Evolutionary conservation across 2,888 invertebrate species (phyloP), one percentile per base, ranked within the genome.

Genomic region (Deilephila porcellus): DNA sequence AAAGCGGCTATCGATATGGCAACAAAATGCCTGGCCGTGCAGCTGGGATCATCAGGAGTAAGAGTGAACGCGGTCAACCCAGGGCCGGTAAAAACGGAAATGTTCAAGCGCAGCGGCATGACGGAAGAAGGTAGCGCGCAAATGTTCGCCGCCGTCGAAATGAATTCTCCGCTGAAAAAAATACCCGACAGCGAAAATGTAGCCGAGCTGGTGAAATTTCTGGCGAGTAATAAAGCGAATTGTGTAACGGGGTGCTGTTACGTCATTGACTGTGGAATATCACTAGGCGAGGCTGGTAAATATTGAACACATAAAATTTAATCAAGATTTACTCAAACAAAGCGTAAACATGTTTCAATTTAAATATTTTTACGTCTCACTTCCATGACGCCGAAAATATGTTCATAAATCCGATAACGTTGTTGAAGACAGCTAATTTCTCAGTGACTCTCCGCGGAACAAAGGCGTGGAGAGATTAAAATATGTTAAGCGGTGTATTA

Each of bases 1-100:
- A 93, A 93, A 81, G 91, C 92, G 1, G 92, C 90, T 2, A 76
- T 92, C 3, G 92, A 93, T 73, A 90, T 90, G 86, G 88, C 91
- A 6, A 92, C 91, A 0, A 91, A 91, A 79, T 91, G 91, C 74
- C 78, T 84, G 17, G 92, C 93, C n/a, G 74, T 91, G 32, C 88
- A 91, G 72, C 76, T 90, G 25, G 91, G 86, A 1, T 76, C 84
- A 1, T 83, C 85, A 73, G 91, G 92, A 52, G 89, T 93, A 3
- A 83, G 93, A 81, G 91, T 91, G 5, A 93, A 93, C 62, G 80
- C 90, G 17, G 89, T 93, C 3, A 91, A 91, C 74, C 92, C 93
- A 20, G 93, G 93, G 1, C 89, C 90, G 3, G 88, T 92, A 14
- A 87, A 82, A 70, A 93, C 92, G 0, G 86, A 90, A 64, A 74